These are phyloP conservation scores for Phanerotoma sp. DNA, from an alignment of 2,888 invertebrate species.

Conservation along the genomic window DNA sequence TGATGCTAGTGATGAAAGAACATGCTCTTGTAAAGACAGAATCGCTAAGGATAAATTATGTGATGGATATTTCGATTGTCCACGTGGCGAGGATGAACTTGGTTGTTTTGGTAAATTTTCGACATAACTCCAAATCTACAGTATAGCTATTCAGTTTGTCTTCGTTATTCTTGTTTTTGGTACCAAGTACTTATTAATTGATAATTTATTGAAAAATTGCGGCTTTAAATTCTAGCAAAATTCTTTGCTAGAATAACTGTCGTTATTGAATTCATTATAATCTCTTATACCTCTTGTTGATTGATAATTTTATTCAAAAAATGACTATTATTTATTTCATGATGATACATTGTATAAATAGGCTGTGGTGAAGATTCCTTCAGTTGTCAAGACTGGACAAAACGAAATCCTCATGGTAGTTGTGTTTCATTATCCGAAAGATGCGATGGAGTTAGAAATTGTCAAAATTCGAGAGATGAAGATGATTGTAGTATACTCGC, in stretches of 20 bases:
- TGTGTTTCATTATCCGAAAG: conserved; percentile 71
- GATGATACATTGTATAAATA: conserved; percentile 42
- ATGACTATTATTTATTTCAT: not conserved
- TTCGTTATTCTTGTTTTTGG: too few species aligned
- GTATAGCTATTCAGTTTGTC: not conserved
- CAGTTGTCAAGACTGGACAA: conserved; percentile 67
- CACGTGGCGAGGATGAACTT: conserved; percentile 77
- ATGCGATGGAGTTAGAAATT: conserved; percentile 72
- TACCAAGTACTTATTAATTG: not conserved
- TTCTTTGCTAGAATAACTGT: too few species aligned
- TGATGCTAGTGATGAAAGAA: conserved; percentile 76
- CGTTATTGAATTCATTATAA: too few species aligned
- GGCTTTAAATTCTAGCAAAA: too few species aligned
- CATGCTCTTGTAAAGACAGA: conserved; percentile 73
- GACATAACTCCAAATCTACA: not conserved
- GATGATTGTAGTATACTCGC: conserved; percentile 72
- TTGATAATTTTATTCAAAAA: too few species aligned
- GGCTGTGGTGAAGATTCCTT: conserved; percentile 68
- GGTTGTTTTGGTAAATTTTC: conserved; percentile 70
- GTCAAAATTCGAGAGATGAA: conserved; percentile 75
- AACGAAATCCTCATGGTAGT: conserved; percentile 60
- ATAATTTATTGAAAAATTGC: too few species aligned
- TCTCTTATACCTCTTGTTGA: too few species aligned
- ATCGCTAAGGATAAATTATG: conserved; percentile 69
- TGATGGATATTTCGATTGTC: conserved; percentile 82